Evolutionary conservation across 2,113 vertebrate species (phyloP).

Genomic region (Lanius ludovicianus): DNA sequence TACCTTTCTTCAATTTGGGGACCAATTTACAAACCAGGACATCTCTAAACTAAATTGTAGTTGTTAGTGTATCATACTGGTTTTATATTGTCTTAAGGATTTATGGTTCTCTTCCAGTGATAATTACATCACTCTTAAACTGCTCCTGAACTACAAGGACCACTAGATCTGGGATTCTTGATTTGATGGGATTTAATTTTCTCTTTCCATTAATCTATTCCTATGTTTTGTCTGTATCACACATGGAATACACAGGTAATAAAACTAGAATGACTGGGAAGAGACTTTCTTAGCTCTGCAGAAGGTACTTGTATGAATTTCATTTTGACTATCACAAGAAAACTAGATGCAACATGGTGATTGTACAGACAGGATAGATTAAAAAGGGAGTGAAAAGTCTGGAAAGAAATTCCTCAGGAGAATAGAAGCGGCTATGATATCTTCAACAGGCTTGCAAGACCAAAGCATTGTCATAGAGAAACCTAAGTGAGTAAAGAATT

Average conservation of each 20-base stretch:
- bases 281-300: background rate
- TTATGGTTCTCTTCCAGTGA: background rate
- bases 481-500: background rate
- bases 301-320: background rate
- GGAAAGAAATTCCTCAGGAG: background rate
- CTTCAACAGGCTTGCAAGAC: background rate
- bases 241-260: background rate
- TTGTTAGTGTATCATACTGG: background rate
- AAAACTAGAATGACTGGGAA: background rate
- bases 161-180: background rate
- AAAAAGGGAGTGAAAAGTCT: background rate
- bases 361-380: background rate
- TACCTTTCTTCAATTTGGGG: background rate
- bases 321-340: background rate
- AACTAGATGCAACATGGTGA: background rate
- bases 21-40: background rate
- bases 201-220: background rate
- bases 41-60: background rate
- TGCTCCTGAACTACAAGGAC: background rate
- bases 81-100: background rate
- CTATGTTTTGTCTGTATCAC: background rate
- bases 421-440: background rate
- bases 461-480: background rate
- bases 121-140: background rate
- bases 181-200: background rate